These are phyloP conservation scores for Takifugu bimaculatus DNA, from an alignment of 2,113 vertebrate species.

Conservation along the genomic window DNA sequence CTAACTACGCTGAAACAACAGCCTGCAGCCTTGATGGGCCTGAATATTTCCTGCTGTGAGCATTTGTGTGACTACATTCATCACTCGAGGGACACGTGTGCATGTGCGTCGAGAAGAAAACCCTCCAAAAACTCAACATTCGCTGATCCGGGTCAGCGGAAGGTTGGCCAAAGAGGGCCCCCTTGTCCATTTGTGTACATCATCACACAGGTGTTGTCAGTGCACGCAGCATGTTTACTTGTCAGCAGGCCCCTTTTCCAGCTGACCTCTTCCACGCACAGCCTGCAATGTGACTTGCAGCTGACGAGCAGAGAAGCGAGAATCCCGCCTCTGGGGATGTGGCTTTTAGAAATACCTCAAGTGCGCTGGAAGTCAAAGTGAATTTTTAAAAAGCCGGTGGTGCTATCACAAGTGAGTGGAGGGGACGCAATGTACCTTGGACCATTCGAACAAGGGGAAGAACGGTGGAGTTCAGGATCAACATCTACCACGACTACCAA, in stretches of 20 bases:
- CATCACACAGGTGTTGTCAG: slow-evolving; percentile 45
- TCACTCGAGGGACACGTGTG: slow-evolving; percentile 48
- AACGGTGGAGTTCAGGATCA: too few relatives aligned
- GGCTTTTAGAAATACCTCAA: slow-evolving; percentile 1
- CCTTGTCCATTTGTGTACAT: slow-evolving; percentile 54
- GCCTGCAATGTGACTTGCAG: slow-evolving; percentile 16
- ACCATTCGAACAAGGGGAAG: too few relatives aligned
- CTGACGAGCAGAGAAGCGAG: slow-evolving; percentile 10
- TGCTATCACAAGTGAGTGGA: too few relatives aligned
- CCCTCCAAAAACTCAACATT: slow-evolving; percentile 15
- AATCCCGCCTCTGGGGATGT: background rate
- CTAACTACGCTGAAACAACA: slow-evolving; percentile 30
- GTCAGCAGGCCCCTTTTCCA: slow-evolving; percentile 51
- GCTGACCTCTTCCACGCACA: slow-evolving; percentile 46
- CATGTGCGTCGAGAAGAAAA: slow-evolving; percentile 51
- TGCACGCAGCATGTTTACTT: slow-evolving; percentile 43
- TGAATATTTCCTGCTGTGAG: slow-evolving; percentile 36
- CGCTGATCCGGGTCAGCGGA: slow-evolving; percentile 58
- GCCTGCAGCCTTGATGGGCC: slow-evolving; percentile 6
- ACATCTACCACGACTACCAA: too few relatives aligned
- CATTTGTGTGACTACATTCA: slow-evolving; percentile 21
- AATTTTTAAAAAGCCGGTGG: background rate
- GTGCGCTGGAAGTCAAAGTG: background rate
- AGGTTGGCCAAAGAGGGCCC: slow-evolving; percentile 56
- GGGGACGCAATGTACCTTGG: too few relatives aligned